These are phyloP conservation scores for Choristoneura rosaceana DNA, from an alignment of 2,888 invertebrate species.

Conservation along the genomic window DNA sequence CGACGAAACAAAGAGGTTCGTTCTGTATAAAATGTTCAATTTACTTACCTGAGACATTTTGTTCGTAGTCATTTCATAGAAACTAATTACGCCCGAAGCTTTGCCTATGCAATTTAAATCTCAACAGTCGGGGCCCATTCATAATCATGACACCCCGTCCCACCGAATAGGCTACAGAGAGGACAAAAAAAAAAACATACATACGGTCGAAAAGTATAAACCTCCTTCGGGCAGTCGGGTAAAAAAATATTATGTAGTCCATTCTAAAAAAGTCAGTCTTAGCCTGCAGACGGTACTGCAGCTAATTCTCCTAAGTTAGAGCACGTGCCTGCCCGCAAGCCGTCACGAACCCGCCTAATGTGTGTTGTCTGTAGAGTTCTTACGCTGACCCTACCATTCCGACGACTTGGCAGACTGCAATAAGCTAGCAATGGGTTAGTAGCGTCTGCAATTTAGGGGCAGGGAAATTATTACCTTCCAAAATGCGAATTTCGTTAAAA, in stretches of 20 bases:
- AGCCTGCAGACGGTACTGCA: slow-evolving; percentile 26
- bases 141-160: too few species aligned
- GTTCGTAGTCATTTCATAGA: not conserved
- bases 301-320: slow-evolving; percentile 45
- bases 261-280: not conserved
- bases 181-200: not conserved
- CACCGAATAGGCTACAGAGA: too few species aligned
- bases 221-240: too few species aligned
- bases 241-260: too few species aligned
- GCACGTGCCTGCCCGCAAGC: slow-evolving; percentile 47
- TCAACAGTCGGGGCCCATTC: too few species aligned
- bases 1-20: not conserved
- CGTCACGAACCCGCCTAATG: slow-evolving; percentile 45
- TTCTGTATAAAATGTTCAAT: not conserved
- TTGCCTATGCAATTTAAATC: too few species aligned
- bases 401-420: slow-evolving; percentile 44
- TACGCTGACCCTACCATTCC: slow-evolving; percentile 40
- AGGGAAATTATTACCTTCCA: not conserved
- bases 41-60: not conserved
- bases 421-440: slow-evolving; percentile 20
- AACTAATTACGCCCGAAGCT: not conserved
- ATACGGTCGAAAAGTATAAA: not conserved
- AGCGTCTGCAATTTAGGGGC: slow-evolving; percentile 28
- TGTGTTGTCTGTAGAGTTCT: slow-evolving; percentile 43
- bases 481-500: not conserved